A percentile compares a stretch with the other conserved stretches of the same genome.
Evolutionary conservation across 2,797 vertebrate genomes (phyloP).

Genomic region (Cottoperca gobio): DNA sequence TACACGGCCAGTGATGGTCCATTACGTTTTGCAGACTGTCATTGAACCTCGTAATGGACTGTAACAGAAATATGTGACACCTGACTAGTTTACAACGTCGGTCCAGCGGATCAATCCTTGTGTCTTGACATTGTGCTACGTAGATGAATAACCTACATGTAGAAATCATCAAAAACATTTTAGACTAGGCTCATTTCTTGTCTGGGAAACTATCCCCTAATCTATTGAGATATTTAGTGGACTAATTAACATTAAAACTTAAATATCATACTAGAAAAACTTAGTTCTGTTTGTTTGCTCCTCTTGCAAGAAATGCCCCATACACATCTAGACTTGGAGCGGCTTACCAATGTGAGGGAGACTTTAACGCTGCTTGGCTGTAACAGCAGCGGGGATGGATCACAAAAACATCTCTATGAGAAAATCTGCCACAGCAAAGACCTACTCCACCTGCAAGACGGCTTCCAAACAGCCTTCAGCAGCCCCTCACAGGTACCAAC

Average conservation of each 20-base stretch:
- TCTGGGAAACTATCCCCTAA: background rate
- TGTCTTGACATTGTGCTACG: background rate
- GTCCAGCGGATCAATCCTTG: too few relatives aligned
- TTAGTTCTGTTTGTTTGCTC: background rate
- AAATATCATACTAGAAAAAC: background rate
- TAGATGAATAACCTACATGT: background rate
- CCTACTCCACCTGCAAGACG: background rate
- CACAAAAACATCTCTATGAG: background rate
- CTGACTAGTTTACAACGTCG: background rate
- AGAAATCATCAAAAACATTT: background rate
- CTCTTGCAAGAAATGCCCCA: background rate
- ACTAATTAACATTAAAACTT: background rate
- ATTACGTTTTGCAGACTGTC: too few relatives aligned
- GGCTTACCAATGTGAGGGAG: constrained; percentile 29
- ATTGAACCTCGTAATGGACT: background rate
- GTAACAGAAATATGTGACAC: background rate
- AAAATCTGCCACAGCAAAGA: background rate
- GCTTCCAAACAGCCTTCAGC: constrained; percentile 16
- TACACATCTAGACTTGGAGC: constrained; percentile 30
- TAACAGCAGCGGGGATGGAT: background rate
- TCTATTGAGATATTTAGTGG: background rate
- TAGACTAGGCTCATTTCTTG: background rate
- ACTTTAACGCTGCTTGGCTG: constrained; percentile 4
- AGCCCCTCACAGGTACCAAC: background rate
- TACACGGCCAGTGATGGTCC: background rate